A percentile compares a stretch with the other conserved stretches of the same genome.
phyloP scores from a whole-genome alignment of 2,888 invertebrate genomes.

The Listrodromus nycthemerus region DNA sequence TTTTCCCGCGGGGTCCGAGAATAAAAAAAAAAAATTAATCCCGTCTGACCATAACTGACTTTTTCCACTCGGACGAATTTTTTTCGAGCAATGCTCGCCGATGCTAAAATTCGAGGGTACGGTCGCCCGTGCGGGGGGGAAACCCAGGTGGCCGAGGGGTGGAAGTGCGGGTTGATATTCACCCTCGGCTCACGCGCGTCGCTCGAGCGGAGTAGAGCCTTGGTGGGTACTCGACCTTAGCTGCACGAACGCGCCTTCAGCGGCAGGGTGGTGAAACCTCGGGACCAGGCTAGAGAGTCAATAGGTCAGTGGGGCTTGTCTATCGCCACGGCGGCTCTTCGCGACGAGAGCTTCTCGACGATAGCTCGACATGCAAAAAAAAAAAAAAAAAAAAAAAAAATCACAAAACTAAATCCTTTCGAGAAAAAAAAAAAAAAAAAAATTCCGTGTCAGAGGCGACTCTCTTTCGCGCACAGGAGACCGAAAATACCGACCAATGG shows the following conservation, averaged over 20 bases:
- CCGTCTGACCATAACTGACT: neutral
- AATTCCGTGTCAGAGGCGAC: neutral
- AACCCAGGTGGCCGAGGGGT: neutral
- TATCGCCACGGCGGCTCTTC: slow-evolving; percentile 65
- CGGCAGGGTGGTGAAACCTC: slow-evolving; percentile 72
- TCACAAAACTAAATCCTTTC: neutral
- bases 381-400: slow-evolving; percentile 13
- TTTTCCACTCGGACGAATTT: slow-evolving; percentile 21
- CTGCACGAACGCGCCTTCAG: slow-evolving; percentile 71
- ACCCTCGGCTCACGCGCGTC: slow-evolving; percentile 14
- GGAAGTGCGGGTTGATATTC: slow-evolving; percentile 2
- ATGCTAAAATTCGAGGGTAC: neutral
- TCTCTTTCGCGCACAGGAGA: neutral
- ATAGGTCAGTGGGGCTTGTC: slow-evolving; percentile 80
- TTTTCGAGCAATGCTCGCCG: neutral
- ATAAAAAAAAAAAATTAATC: neutral
- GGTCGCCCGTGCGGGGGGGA: neutral
- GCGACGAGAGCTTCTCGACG: slow-evolving; percentile 46
- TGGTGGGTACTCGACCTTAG: slow-evolving; percentile 73
- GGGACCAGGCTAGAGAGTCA: slow-evolving; percentile 79
- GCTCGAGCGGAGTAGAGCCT: slow-evolving; percentile 40
- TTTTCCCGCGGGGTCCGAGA: neutral
- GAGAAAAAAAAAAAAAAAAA: neutral
- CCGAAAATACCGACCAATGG: neutral
- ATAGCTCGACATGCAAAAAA: slow-evolving; percentile 32